Evolutionary conservation across 2,113 vertebrate genomes (phyloP), one percentile per base, ranked within the genome.

Genomic region (Mobula hypostoma): DNA sequence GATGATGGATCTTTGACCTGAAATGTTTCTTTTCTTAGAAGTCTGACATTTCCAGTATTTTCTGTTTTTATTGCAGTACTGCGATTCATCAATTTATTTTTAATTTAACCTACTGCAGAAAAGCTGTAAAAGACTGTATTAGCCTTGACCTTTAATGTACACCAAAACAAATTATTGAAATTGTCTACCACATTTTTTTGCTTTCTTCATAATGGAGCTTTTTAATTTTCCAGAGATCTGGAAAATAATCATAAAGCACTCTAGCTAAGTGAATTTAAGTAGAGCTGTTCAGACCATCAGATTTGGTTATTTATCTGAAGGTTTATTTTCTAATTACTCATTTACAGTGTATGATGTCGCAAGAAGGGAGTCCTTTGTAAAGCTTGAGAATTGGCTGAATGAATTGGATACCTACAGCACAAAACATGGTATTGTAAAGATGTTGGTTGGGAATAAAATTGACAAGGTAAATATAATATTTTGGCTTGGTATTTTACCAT

Each of bases 371-470:
- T 96, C 95, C 15, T 96, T 96, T 66, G 0, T 76, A 29, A 95
- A 95, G 27, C 91, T 96, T 0, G 95, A 96, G 0, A 63, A 94
- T 27, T 96, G 96, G 96, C 94, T 96, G 94, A 94, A 70, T 0
- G 96, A 96, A 90, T 61, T 96, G 95, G 96, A 96, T 0, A 93
- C 66, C 0, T 92, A 94, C 2, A 94, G 27, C 36, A 32, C 94
- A 56, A 78, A 15, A 80, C 94, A 82, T 94, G 95, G 94, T 1
- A 6, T 94, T 0, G 96, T 96, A 94, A 96, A 95, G 95, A 96
- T 96, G 95, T 11, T 96, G 94, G 95, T 96, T 94, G 96, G 96
- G 95, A 96, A 95, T 94, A 96, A 96, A 95, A 96, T 94, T 0
- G 95, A 95, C 78, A 94, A 96, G 96, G 96, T 96, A 90, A 95